A percentile compares a stretch with the other conserved stretches of the same genome.
Evolutionary conservation across 2,113 vertebrate genomes (phyloP).

Genomic region (Cepphus grylle): DNA sequence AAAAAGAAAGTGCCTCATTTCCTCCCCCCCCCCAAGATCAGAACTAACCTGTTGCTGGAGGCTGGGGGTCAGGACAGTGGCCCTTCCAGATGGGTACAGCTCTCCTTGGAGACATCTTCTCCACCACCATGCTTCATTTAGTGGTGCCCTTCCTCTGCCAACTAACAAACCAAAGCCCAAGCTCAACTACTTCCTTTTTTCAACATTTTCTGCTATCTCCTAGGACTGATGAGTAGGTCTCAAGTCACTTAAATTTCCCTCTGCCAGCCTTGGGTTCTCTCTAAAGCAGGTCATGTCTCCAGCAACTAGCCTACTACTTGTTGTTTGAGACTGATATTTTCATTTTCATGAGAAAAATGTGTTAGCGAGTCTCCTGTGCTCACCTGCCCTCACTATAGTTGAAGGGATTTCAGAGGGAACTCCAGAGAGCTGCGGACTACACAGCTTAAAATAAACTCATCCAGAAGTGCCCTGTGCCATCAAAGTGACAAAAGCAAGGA

Average conservation of each 20-base stretch:
- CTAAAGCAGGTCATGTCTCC: neutral
- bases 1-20: neutral
- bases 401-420: neutral
- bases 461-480: neutral
- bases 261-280: neutral
- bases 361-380: neutral
- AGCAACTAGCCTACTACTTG: neutral
- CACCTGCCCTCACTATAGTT: neutral
- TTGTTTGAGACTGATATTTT: neutral
- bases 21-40: neutral
- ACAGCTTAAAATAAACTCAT: neutral
- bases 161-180: neutral
- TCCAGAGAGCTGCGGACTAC: neutral
- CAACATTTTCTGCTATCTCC: neutral
- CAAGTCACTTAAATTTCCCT: neutral
- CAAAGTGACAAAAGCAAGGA: neutral
- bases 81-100: neutral
- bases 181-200: neutral
- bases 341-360: neutral
- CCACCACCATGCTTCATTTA: accelerated
- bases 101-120: neutral
- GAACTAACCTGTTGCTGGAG: neutral
- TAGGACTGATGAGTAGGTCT: neutral
- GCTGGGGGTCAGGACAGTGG: neutral
- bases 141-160: neutral